Base-by-base conservation (phyloP, 2,113 vertebrate species). In the Struthidea cinerea region DNA sequence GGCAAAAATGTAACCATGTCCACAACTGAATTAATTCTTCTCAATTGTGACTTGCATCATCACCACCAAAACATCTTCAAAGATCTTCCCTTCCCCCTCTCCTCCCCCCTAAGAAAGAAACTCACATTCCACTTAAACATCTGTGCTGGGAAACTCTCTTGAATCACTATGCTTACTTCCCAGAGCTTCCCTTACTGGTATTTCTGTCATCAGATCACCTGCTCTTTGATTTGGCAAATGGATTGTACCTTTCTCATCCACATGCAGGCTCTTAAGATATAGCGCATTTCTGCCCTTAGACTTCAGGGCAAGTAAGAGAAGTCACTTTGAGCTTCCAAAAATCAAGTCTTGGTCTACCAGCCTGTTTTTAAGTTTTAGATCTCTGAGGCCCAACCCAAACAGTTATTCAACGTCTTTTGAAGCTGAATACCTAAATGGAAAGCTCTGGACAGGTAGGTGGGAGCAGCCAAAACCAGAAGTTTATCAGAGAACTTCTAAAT, bases 191-290 rank as follows among this genome's bases (percentile, higher is more conserved):
- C 20, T 47, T 83, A 73, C 16, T 6, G 17, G 2, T 35, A 52
- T 33, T 87, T 87, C 41, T 37, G 32, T 52, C 41, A 76, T 44
- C 41, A 63, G 4, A 4, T 1, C 28, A 37, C 18, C 11, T 49
- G 19, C 37, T 75, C 42, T 57, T 86, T 53, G 46, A 53, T 64
- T 63, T 85, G 9, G 17, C n/a, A 77, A 65, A 87, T 4, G 4
- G 13, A 59, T 6, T 35, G 13, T 21, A 56, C 7, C 32, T 56
- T 87, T 83, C 21, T 30, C 4, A 1, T 53, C 16, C 1, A 5
- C 4, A 9, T 0, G 1, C 0, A 8, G n/a, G 37, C 17, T 78
- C 13, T 69, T 65, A 73, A 55, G 27, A 57, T 15, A 20, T 0
- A 44, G 13, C 1, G 0, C 39, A 42, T 23, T 73, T 90, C 30